Conservation (phyloP, 2,888 invertebrate species). For the Micropterix aruncella region DNA sequence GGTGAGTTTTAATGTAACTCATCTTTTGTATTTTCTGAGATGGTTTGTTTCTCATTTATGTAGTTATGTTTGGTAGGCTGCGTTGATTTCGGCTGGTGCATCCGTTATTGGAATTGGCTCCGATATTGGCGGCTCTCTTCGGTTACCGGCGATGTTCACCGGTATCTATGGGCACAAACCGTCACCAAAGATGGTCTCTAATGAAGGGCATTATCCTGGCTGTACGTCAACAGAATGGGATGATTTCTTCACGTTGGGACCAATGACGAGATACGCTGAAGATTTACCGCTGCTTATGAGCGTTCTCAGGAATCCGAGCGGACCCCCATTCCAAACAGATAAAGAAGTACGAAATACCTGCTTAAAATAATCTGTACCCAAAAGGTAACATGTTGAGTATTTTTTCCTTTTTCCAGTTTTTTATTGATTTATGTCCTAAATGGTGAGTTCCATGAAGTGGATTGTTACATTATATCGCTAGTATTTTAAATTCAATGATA, state of each 20-base stretch:
- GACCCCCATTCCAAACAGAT: constrained; percentile 29
- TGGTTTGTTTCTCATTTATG: not conserved
- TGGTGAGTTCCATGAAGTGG: no score
- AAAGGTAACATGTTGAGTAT: no score
- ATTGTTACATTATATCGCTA: no score
- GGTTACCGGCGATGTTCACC: constrained; percentile 81
- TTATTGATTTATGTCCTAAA: no score
- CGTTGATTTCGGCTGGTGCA: constrained; percentile 63
- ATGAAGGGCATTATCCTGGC: constrained; percentile 52
- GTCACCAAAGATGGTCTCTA: constrained; percentile 50
- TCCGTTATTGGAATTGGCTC: constrained; percentile 74
- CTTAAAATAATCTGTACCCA: no score
- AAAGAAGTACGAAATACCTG: constrained; percentile 22
- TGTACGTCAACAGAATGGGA: constrained; percentile 46
- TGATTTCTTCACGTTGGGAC: constrained; percentile 67
- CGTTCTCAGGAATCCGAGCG: constrained; percentile 43
- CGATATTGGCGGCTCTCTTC: constrained; percentile 80
- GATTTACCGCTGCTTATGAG: constrained; percentile 67
- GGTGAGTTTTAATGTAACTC: constrained; percentile 24
- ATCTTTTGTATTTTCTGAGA: not conserved
- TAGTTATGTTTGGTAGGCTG: constrained; percentile 34
- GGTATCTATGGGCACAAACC: constrained; percentile 92
- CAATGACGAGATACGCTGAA: constrained; percentile 75
- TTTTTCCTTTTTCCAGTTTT: no score
- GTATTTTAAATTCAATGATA: no score